Conservation (phyloP, 2,113 vertebrate species). For the Coryphaenoides rupestris region DNA sequence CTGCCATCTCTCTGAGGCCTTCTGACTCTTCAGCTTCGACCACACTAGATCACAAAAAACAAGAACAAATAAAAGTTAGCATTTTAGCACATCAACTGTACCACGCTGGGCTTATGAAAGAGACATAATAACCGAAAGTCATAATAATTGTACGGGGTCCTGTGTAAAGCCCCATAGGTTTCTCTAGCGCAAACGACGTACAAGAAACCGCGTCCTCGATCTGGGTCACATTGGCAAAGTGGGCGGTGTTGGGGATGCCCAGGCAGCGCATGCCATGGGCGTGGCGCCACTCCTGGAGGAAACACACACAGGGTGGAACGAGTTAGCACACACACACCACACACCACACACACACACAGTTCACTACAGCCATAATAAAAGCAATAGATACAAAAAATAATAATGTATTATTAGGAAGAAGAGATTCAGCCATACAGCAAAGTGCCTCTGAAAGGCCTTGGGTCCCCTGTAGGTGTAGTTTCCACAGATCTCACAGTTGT, state of each 20-base stretch:
- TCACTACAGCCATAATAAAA: neutral
- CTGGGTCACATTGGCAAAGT: conserved; percentile 98
- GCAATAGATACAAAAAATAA: neutral
- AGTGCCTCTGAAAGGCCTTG: conserved; percentile 91
- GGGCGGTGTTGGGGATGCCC: conserved; percentile 96
- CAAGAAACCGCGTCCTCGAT: conserved; percentile 95
- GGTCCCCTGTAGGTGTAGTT: conserved; percentile 98
- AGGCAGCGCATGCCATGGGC: conserved; percentile 96
- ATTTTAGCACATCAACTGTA: neutral
- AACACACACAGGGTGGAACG: neutral
- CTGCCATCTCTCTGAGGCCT: conserved; percentile 95
- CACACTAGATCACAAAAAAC: conserved; percentile 79
- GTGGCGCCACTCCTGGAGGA: conserved; percentile 90
- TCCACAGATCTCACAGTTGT: conserved; percentile 98
- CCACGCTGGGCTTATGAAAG: too few species aligned
- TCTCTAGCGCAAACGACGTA: conserved; percentile 67
- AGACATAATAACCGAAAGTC: too few species aligned
- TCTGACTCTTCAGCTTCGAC: conserved; percentile 97
- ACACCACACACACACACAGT: too few species aligned
- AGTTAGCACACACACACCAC: neutral
- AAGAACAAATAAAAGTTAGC: neutral
- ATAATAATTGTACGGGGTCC: too few species aligned
- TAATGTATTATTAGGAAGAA: neutral
- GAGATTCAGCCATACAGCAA: conserved; percentile 39
- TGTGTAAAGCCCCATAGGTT: too few species aligned